These are phyloP conservation scores for Theonella swinhoei DNA, from an alignment of 37 sponge, comb jelly and placozoan species.

Conservation along the genomic window DNA sequence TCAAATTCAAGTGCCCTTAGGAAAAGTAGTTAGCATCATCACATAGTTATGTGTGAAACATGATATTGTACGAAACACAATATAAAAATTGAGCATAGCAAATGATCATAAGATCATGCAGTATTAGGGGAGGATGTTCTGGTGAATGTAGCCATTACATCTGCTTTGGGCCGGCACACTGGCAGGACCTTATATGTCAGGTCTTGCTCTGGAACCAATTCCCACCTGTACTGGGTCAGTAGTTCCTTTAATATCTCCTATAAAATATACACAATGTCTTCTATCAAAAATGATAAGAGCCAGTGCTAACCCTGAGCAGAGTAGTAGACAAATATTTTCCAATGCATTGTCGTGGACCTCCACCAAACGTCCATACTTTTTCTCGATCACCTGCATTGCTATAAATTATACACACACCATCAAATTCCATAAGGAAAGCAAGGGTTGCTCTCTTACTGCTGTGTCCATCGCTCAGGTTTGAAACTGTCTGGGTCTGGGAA, in stretches of 20 bases:
- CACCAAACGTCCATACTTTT: constrained; percentile 90
- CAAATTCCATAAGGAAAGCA: not conserved
- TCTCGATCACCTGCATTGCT: constrained; percentile 66
- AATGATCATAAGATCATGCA: too few relatives aligned
- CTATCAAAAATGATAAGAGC: too few relatives aligned
- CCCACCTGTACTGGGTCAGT: constrained; percentile 43
- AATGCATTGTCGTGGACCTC: constrained; percentile 82
- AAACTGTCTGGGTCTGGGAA: constrained; percentile 80
- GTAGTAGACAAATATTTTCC: constrained; percentile 60
- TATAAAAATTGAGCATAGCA: too few relatives aligned
- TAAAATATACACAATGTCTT: not conserved
- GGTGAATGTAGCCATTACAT: constrained; percentile 50
- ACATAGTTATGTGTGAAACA: too few relatives aligned
- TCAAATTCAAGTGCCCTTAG: too few relatives aligned
- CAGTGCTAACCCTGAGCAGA: constrained; percentile 56
- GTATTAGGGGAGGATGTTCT: not conserved
- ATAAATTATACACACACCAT: not conserved
- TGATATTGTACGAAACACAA: too few relatives aligned
- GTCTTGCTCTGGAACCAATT: constrained; percentile 55
- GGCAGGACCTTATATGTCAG: constrained; percentile 79
- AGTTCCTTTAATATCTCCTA: constrained; percentile 59
- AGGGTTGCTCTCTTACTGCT: constrained; percentile 19
- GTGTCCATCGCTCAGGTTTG: constrained; percentile 80
- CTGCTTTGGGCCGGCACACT: constrained; percentile 71
- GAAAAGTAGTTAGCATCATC: too few relatives aligned